A percentile compares a stretch with the other conserved stretches of the same genome.
Conservation (phyloP, 2,888 invertebrate genomes). For the Hermaeophaga mercurialis region DNA sequence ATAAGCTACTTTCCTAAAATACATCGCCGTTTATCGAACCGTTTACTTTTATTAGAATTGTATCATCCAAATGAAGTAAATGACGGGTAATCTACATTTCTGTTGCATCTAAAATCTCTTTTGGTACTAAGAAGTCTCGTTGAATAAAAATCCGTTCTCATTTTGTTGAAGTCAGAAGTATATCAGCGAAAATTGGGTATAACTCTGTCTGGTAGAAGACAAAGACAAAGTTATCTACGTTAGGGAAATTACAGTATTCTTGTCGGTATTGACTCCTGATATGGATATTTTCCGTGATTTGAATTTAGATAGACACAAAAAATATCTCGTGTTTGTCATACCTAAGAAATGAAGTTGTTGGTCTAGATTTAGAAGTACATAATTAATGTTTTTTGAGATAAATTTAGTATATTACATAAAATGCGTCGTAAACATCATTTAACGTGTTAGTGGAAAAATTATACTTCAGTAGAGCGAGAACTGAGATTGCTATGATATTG, state of each 20-base stretch:
- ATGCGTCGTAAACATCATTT: no score
- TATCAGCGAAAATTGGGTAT: conserved; percentile 7
- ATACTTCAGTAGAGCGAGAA: no score
- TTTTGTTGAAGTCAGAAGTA: not conserved
- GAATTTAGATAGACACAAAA: not conserved
- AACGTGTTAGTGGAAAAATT: no score
- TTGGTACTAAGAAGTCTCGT: not conserved
- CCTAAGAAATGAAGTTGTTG: no score
- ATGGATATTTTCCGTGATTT: conserved; percentile 8
- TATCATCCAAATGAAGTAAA: not conserved
- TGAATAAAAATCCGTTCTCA: not conserved
- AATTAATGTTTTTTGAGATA: no score
- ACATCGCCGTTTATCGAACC: not conserved
- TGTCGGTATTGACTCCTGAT: not conserved
- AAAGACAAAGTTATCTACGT: conserved; percentile 4
- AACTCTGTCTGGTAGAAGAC: conserved; percentile 1
- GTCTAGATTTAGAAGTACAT: no score
- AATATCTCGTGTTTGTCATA: no score
- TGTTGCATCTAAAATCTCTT: conserved; percentile 5
- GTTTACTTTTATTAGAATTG: not conserved
- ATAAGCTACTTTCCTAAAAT: not conserved
- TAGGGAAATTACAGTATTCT: conserved; percentile 5
- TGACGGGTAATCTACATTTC: conserved; percentile 6
- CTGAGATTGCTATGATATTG: no score
- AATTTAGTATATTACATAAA: no score